Percentiles rank a stretch among this genome's conserved stretches.
Conservation (phyloP, 2,113 vertebrate species). For the Triplophysa dalaica region DNA sequence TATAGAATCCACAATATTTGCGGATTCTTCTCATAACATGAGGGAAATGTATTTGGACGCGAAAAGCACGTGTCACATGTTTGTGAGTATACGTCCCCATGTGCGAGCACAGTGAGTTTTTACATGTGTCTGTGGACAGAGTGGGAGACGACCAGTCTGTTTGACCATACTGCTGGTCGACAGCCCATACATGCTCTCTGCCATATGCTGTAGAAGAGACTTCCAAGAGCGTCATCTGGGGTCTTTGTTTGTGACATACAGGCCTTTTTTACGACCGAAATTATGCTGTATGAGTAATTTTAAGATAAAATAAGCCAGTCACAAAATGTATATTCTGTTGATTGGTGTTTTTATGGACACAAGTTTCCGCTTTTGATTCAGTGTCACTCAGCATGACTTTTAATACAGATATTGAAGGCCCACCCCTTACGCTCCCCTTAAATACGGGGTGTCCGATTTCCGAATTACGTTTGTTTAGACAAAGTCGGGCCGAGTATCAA, state of each 20-base stretch:
- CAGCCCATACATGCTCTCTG: constrained; percentile 60
- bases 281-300: not conserved
- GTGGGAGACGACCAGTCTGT: constrained; percentile 76
- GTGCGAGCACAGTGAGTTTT: constrained; percentile 54
- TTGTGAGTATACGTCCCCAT: constrained; percentile 37
- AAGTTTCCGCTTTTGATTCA: too few relatives aligned
- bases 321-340: too few relatives aligned
- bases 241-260: not conserved
- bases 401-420: too few relatives aligned
- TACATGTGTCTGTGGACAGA: constrained; percentile 68
- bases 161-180: constrained; percentile 72
- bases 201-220: constrained; percentile 52
- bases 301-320: too few relatives aligned
- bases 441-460: too few relatives aligned
- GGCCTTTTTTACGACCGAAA: not conserved
- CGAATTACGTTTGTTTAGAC: too few relatives aligned
- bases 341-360: too few relatives aligned
- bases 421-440: too few relatives aligned
- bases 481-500: too few relatives aligned
- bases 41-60: not conserved
- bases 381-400: too few relatives aligned
- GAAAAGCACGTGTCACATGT: not conserved
- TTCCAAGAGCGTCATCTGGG: constrained; percentile 35
- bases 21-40: constrained; percentile 27
- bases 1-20: not conserved